A percentile compares a stretch with the other conserved stretches of the same genome.
Conservation (phyloP, 2,113 vertebrate genomes). For the Triplophysa siluroides region DNA sequence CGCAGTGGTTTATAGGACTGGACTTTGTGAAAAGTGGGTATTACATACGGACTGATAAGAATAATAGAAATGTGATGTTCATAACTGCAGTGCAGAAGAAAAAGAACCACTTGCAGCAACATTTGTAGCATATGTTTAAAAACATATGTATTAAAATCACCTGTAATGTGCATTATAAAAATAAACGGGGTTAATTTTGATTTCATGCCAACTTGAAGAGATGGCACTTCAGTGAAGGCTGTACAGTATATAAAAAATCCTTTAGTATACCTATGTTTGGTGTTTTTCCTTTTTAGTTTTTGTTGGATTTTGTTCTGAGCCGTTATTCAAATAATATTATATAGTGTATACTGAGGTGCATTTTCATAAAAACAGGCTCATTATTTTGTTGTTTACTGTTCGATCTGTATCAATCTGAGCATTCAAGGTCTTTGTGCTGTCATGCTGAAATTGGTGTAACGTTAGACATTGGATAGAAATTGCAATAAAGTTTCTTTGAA, state of each 20-base stretch:
- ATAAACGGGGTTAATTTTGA: too few species aligned
- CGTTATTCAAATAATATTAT: neutral
- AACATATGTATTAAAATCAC: too few species aligned
- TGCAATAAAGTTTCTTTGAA: neutral
- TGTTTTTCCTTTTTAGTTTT: neutral
- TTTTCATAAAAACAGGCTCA: too few species aligned
- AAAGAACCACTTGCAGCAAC: too few species aligned
- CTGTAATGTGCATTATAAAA: too few species aligned
- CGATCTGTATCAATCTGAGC: neutral
- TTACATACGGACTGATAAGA: too few species aligned
- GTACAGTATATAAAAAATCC: neutral
- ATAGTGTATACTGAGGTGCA: neutral
- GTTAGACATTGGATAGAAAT: neutral
- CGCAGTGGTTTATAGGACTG: too few species aligned
- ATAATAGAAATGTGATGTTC: too few species aligned
- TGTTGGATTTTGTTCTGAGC: neutral
- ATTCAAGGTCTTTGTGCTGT: neutral
- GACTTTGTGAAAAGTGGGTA: too few species aligned
- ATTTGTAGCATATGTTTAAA: too few species aligned
- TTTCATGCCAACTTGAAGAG: neutral
- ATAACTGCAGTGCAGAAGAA: too few species aligned
- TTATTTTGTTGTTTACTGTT: too few species aligned
- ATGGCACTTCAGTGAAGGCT: slow-evolving; percentile 1
- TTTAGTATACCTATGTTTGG: slow-evolving; percentile 9
- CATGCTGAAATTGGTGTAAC: neutral